These are phyloP conservation scores for Catagonus wagneri DNA, from an alignment of 2,113 vertebrate genomes.

Conservation along the genomic window DNA sequence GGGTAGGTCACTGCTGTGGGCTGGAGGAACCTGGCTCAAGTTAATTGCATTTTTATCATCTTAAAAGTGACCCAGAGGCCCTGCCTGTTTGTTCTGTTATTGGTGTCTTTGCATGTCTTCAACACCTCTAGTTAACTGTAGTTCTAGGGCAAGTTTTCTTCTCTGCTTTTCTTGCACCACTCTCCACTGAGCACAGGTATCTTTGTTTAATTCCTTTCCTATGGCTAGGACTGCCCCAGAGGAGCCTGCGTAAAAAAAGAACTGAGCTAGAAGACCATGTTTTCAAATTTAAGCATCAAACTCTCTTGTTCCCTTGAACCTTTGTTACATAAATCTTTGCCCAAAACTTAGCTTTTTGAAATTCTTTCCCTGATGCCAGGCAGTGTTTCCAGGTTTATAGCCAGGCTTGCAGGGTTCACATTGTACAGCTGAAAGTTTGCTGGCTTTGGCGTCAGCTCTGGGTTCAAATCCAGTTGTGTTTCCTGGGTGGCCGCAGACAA, in stretches of 20 bases:
- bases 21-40: not conserved
- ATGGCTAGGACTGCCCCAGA: not conserved
- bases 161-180: not conserved
- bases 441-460: not conserved
- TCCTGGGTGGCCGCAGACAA: not conserved
- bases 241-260: not conserved
- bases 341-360: not conserved
- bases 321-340: not conserved
- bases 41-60: slow-evolving; percentile 71
- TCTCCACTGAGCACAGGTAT: not conserved
- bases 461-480: not conserved
- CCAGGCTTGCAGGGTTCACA: not conserved
- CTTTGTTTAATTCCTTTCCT: not conserved
- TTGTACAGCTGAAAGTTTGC: not conserved
- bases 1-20: not conserved
- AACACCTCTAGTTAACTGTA: not conserved
- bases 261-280: not conserved
- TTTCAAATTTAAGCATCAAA: slow-evolving; percentile 23
- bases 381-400: not conserved
- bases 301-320: not conserved
- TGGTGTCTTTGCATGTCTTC: not conserved
- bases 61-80: slow-evolving; percentile 25
- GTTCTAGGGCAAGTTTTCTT: slow-evolving; percentile 23
- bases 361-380: not conserved
- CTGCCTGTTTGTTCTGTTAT: not conserved